These are phyloP conservation scores for Murina feae DNA, from an alignment of 2,113 vertebrate species.

Conservation along the genomic window DNA sequence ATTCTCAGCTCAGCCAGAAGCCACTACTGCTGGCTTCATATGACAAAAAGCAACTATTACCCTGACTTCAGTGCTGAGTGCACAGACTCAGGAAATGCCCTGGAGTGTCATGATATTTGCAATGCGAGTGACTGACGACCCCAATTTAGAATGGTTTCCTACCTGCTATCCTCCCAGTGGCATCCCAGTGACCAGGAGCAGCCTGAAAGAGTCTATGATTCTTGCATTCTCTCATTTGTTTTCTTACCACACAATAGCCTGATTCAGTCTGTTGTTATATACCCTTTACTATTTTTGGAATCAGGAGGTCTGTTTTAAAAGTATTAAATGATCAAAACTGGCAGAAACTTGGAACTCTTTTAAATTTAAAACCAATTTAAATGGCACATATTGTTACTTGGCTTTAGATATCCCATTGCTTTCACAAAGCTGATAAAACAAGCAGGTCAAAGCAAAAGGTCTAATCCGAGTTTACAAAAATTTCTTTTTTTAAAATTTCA, in stretches of 20 bases:
- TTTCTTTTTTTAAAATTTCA: not conserved
- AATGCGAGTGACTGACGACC: not conserved
- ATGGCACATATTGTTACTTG: not conserved
- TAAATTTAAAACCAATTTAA: not conserved
- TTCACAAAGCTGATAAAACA: not conserved
- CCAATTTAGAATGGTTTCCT: not conserved
- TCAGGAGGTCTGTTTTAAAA: not conserved
- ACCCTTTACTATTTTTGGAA: not conserved
- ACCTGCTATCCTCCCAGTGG: not conserved
- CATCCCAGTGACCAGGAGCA: not conserved
- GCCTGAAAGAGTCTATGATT: not conserved
- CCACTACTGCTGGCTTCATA: not conserved
- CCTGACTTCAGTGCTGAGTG: not conserved
- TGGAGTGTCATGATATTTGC: not conserved
- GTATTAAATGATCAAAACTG: not conserved
- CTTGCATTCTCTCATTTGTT: not conserved
- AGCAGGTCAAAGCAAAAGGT: not conserved
- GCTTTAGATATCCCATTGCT: not conserved
- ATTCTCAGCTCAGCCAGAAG: constrained; percentile 50
- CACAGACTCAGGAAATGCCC: not conserved
- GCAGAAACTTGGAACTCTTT: not conserved
- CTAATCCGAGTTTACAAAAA: not conserved
- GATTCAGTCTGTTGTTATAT: not conserved
- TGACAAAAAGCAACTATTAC: constrained; percentile 33
- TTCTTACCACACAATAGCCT: not conserved